Percentiles rank a stretch among this genome's conserved stretches.
These are phyloP conservation scores for Metopia argyrocephala DNA, from an alignment of 2,888 invertebrate species.

Conservation along the genomic window DNA sequence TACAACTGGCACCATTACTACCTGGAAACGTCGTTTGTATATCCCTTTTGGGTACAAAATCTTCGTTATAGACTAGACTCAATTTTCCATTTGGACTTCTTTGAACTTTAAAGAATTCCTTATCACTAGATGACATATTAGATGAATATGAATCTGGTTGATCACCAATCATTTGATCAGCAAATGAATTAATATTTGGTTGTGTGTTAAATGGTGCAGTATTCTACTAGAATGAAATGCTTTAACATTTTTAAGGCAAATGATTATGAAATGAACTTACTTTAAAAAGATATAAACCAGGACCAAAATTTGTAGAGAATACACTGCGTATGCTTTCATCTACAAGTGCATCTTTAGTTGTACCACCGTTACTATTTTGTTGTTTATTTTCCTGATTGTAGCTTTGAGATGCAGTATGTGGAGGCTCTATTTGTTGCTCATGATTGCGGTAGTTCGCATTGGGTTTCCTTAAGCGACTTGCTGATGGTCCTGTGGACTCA, in stretches of 20 bases:
- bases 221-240: conserved; percentile 54
- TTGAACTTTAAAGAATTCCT: conserved; percentile 76
- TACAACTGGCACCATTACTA: no score
- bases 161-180: conserved; percentile 47
- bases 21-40: not conserved
- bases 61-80: conserved; percentile 75
- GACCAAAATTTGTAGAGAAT: conserved; percentile 40
- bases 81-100: conserved; percentile 76
- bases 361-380: not conserved
- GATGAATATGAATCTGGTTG: conserved; percentile 47
- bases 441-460: not conserved
- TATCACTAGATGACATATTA: conserved; percentile 68
- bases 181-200: conserved; percentile 39
- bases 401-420: not conserved
- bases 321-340: conserved; percentile 43
- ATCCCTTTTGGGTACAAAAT: not conserved
- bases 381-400: not conserved
- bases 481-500: conserved; percentile 38
- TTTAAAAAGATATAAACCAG: conserved; percentile 51
- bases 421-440: not conserved
- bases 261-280: conserved; percentile 41
- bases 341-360: conserved; percentile 2
- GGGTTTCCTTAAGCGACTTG: conserved; percentile 48
- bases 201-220: conserved; percentile 32
- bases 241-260: rapidly evolving